Percentiles rank a stretch among this genome's conserved stretches.
Evolutionary conservation across 2,888 invertebrate species (phyloP).

Genomic region (Heteromurus nitidus): DNA sequence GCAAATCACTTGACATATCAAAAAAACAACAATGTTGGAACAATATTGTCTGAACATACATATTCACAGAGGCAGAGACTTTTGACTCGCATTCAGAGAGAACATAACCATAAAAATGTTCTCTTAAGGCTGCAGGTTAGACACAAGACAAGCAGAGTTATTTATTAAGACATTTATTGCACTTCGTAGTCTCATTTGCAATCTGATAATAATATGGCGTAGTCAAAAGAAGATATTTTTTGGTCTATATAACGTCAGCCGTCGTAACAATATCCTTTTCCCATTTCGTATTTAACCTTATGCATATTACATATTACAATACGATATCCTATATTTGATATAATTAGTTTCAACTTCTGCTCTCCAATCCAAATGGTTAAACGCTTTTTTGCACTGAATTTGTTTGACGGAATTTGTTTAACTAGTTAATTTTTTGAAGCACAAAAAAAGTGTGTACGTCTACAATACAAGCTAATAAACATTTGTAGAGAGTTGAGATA

Average conservation of each 20-base stretch:
- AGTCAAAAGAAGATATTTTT: background rate
- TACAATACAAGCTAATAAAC: too few species aligned
- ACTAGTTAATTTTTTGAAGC: too few species aligned
- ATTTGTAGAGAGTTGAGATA: too few species aligned
- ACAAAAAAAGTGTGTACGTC: too few species aligned
- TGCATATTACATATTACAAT: too few species aligned
- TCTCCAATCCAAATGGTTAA: too few species aligned
- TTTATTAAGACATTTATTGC: conserved; percentile 67
- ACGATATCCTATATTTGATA: conserved; percentile 44
- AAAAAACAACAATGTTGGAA: conserved; percentile 8
- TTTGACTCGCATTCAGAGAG: too few species aligned
- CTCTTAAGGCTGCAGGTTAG: conserved; percentile 30
- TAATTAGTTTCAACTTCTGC: too few species aligned
- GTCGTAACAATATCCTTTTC: background rate
- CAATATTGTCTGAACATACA: too few species aligned
- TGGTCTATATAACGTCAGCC: background rate
- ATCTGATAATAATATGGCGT: conserved; percentile 45
- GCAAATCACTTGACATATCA: conserved; percentile 25
- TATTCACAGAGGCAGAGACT: too few species aligned
- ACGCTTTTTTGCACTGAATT: too few species aligned
- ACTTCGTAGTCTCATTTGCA: conserved; percentile 65
- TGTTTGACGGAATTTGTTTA: too few species aligned
- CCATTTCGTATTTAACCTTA: background rate
- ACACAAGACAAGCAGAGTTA: conserved; percentile 55
- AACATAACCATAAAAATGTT: background rate